These are phyloP conservation scores for Sphaerophoria rueppellii DNA, from an alignment of 2,888 invertebrate species.

Conservation along the genomic window DNA sequence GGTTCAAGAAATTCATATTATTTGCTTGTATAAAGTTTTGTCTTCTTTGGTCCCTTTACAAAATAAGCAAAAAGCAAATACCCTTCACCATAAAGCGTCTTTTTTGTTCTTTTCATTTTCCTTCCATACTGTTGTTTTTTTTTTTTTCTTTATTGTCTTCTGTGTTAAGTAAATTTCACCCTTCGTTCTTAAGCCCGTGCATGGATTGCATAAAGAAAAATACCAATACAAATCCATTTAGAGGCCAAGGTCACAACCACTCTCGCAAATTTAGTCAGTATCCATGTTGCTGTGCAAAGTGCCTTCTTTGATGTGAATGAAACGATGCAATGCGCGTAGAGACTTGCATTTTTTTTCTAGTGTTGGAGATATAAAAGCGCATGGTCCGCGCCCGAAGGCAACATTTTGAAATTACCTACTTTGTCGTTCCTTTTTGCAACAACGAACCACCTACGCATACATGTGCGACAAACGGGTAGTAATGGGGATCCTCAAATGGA, in stretches of 20 bases:
- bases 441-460: slow-evolving; percentile 27
- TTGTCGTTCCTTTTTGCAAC: slow-evolving; percentile 8
- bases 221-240: slow-evolving; percentile 31
- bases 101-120: not conserved
- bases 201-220: slow-evolving; percentile 35
- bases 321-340: slow-evolving; percentile 39
- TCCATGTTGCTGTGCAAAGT: not conserved
- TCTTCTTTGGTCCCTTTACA: no score
- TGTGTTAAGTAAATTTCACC: slow-evolving; percentile 1
- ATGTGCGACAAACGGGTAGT: slow-evolving; percentile 21
- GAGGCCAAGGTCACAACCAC: slow-evolving; percentile 74
- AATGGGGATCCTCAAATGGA: not conserved
- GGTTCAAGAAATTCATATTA: no score
- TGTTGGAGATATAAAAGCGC: slow-evolving; percentile 35
- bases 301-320: not conserved
- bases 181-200: not conserved
- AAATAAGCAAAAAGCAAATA: no score
- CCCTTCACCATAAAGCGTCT: no score
- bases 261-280: slow-evolving; percentile 1
- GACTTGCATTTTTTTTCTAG: slow-evolving; percentile 44
- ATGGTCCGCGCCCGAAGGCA: slow-evolving; percentile 40
- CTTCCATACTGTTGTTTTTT: no score
- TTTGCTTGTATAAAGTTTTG: no score
- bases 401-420: slow-evolving; percentile 3
- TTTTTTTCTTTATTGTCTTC: not conserved